phyloP scores from a whole-genome alignment of 2,797 vertebrate species.

The Eurystomus glaucurus region DNA sequence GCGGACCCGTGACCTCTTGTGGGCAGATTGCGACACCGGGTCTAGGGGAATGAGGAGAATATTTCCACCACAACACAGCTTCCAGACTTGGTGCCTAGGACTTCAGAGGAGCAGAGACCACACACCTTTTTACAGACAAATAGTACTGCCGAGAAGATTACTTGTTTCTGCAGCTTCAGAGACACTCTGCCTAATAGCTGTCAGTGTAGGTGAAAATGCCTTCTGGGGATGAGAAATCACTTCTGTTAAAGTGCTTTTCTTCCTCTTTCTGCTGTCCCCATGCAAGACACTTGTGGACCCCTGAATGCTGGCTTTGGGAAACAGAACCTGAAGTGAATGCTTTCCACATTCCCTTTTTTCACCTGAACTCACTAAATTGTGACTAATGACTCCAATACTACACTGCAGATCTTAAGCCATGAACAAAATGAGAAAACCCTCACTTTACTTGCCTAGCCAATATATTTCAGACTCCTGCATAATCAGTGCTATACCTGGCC shows the following conservation, averaged over 20 bases:
- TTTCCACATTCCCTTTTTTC: not conserved
- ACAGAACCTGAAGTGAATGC: not conserved
- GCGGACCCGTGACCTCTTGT: too few species aligned
- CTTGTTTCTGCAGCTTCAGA: conserved; percentile 7
- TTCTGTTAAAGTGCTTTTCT: not conserved
- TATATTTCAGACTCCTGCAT: not conserved
- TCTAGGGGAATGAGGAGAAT: not conserved
- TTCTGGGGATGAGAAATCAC: not conserved
- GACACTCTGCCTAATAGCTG: not conserved
- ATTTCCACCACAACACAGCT: not conserved
- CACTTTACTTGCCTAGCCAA: not conserved
- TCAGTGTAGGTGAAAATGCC: not conserved
- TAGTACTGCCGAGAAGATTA: not conserved
- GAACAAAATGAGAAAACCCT: not conserved
- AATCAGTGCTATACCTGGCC: conserved; percentile 1
- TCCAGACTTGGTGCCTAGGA: not conserved
- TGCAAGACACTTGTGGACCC: not conserved
- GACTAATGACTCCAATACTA: not conserved
- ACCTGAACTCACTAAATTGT: not conserved
- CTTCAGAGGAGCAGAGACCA: not conserved
- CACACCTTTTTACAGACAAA: not conserved
- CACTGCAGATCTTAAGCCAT: not conserved
- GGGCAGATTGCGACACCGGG: too few species aligned
- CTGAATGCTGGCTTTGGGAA: not conserved
- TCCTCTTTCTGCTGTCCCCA: not conserved